Percentiles rank a stretch among this genome's conserved stretches.
phyloP scores from a whole-genome alignment of 2,113 vertebrate species.

The Bubo bubo region DNA sequence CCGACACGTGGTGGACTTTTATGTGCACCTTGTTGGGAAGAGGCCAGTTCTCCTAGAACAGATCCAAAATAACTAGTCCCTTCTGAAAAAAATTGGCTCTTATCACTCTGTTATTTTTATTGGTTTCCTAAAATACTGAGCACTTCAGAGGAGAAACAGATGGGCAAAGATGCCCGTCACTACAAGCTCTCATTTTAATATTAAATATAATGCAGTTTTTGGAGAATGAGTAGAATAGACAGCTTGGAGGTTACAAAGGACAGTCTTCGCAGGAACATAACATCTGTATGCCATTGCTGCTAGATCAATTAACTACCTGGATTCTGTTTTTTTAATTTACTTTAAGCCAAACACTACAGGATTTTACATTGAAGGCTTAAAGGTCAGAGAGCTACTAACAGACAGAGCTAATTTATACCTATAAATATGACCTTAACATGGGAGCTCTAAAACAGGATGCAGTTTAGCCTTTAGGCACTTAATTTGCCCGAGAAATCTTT shows the following conservation, averaged over 20 bases:
- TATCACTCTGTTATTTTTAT: slow-evolving; percentile 33
- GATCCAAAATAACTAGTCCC: not conserved
- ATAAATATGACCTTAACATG: slow-evolving; percentile 14
- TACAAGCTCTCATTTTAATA: slow-evolving; percentile 15
- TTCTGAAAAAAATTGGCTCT: not conserved
- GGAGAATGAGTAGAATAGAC: not conserved
- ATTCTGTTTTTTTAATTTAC: not conserved
- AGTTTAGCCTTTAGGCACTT: slow-evolving; percentile 60
- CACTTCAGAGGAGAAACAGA: slow-evolving; percentile 40
- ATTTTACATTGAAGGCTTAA: slow-evolving; percentile 27
- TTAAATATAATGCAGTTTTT: slow-evolving; percentile 6
- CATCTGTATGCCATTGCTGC: not conserved
- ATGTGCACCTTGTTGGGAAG: not conserved
- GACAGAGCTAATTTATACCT: slow-evolving; percentile 40
- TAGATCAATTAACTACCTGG: not conserved
- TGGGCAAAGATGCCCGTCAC: not conserved
- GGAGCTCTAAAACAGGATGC: slow-evolving; percentile 40
- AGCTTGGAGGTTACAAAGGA: not conserved
- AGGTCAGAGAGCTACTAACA: slow-evolving; percentile 34
- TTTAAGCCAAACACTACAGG: not conserved
- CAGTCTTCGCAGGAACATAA: not conserved
- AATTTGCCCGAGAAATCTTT: slow-evolving; percentile 36
- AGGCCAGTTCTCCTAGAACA: not conserved
- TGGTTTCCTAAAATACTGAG: slow-evolving; percentile 46
- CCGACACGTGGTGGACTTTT: not conserved